Conservation (phyloP, 2,797 vertebrate species). For the Helostoma temminkii region DNA sequence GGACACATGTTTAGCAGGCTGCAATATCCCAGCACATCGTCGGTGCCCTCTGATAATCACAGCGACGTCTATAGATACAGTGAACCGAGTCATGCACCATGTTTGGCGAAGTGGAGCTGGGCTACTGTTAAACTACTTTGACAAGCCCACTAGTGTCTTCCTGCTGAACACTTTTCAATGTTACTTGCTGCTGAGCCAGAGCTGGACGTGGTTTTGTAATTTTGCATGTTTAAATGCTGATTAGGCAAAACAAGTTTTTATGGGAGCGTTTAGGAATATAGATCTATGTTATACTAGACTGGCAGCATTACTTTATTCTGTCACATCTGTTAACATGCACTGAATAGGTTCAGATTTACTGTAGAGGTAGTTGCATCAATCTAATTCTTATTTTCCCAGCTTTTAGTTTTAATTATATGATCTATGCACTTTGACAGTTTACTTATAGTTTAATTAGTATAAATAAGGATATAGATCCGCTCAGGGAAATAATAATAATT, state of each 20-base stretch:
- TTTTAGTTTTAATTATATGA: background rate
- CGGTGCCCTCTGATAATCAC: background rate
- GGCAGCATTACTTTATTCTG: no score
- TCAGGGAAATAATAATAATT: background rate
- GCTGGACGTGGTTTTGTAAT: background rate
- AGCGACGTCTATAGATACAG: background rate
- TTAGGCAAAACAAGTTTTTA: background rate
- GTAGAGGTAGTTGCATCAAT: no score
- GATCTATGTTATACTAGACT: background rate
- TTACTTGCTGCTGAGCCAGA: background rate
- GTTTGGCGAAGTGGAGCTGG: no score
- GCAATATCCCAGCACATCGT: fast-evolving
- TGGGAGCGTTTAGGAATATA: background rate
- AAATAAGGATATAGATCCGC: background rate
- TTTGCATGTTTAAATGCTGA: background rate
- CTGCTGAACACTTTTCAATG: background rate
- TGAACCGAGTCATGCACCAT: background rate
- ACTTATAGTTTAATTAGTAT: no score
- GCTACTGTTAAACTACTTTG: background rate
- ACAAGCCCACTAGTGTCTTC: background rate
- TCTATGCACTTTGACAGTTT: background rate
- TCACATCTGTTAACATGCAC: no score
- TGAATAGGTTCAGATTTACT: no score
- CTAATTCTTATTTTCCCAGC: no score
- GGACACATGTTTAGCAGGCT: background rate